Conservation (phyloP, 2,888 invertebrate species). For the Spodoptera exigua region DNA sequence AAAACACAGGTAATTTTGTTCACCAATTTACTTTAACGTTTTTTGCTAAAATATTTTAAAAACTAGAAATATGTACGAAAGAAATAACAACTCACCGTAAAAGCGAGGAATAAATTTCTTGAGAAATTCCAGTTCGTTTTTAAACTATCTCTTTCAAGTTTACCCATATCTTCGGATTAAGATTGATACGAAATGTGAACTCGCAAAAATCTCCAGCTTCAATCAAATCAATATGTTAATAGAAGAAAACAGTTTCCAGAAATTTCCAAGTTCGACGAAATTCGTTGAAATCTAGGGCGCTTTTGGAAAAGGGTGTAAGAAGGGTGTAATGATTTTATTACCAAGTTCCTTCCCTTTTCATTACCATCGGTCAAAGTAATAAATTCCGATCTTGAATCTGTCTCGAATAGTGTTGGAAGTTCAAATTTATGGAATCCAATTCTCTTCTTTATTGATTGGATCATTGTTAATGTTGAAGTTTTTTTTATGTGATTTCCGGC, state of each 20-base stretch:
- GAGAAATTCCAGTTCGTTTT: no score
- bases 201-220: constrained; percentile 6
- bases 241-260: constrained; percentile 2
- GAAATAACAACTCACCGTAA: no score
- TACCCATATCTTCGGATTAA: not conserved
- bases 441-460: no score
- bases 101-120: no score
- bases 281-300: constrained; percentile 12
- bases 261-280: constrained; percentile 8
- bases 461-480: no score
- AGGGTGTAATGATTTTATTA: constrained; percentile 48
- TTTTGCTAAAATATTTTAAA: no score
- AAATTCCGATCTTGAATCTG: constrained; percentile 5
- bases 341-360: constrained; percentile 22
- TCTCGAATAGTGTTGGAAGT: constrained; percentile 10
- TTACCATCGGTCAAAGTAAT: constrained; percentile 27
- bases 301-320: constrained; percentile 3
- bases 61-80: no score
- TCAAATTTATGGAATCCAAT: constrained; percentile 3
- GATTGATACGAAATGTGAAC: not conserved
- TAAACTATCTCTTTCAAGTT: not conserved
- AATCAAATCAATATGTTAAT: constrained; percentile 43
- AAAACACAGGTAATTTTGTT: no score
- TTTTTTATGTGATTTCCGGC: no score
- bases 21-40: no score